These are phyloP conservation scores for Leptura quadrifasciata DNA, from an alignment of 2,888 invertebrate genomes.

Conservation along the genomic window DNA sequence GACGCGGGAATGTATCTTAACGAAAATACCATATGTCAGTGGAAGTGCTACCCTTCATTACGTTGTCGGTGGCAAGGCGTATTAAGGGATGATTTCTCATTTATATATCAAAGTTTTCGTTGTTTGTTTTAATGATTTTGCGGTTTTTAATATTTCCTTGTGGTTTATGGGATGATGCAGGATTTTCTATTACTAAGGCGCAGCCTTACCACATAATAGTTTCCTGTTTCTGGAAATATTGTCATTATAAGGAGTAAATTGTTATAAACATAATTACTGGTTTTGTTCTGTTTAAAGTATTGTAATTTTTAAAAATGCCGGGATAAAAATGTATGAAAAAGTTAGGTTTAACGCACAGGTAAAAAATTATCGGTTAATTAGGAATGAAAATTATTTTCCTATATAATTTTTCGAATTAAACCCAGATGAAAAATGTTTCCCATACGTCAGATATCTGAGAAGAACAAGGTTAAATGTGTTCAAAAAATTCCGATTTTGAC, in stretches of 20 bases:
- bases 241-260: constrained; percentile 2
- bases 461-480: no score
- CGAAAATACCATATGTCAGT: constrained; percentile 58
- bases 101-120: not conserved
- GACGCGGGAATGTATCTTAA: constrained; percentile 50
- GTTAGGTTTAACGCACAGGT: no score
- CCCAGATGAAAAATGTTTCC: no score
- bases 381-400: no score
- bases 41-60: constrained; percentile 55
- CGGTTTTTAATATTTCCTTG: constrained; percentile 28
- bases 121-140: constrained; percentile 35
- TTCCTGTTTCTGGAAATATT: constrained; percentile 18
- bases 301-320: no score
- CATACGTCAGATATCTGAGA: no score
- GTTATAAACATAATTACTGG: not conserved
- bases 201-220: constrained; percentile 12
- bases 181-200: constrained; percentile 2
- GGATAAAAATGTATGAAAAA: no score
- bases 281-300: not conserved
- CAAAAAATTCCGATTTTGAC: no score
- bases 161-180: constrained; percentile 24
- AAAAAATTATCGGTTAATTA: no score
- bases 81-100: constrained; percentile 22
- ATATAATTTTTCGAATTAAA: no score
- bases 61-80: not conserved